Evolutionary conservation across 2,113 vertebrate genomes (phyloP).

Genomic region (Phycodurus eques): DNA sequence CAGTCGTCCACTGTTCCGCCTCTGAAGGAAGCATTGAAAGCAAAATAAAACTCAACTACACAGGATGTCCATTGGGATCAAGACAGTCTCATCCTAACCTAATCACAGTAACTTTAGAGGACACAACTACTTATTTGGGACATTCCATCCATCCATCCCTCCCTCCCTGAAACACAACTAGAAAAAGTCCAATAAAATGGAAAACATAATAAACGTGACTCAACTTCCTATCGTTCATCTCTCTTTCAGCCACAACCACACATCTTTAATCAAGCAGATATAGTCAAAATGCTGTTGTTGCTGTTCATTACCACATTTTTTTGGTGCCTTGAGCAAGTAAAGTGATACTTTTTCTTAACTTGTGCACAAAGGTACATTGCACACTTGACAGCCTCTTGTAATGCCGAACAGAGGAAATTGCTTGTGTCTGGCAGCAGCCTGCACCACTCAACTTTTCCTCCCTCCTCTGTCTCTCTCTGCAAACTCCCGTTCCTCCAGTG

Average conservation of each 20-base stretch:
- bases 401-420: slow-evolving; percentile 10
- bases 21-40: not conserved
- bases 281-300: not conserved
- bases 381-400: slow-evolving; percentile 20
- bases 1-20: no score
- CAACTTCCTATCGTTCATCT: not conserved
- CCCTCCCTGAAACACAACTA: not conserved
- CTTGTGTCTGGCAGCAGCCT: slow-evolving; percentile 33
- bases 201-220: slow-evolving; percentile 4
- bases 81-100: not conserved
- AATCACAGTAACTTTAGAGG: not conserved
- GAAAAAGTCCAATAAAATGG: not conserved
- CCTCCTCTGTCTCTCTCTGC: slow-evolving; percentile 32
- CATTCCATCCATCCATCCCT: not conserved
- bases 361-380: not conserved
- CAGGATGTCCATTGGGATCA: not conserved
- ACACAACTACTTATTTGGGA: not conserved
- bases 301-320: not conserved
- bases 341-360: not conserved
- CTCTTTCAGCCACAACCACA: not conserved
- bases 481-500: slow-evolving; percentile 29
- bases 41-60: not conserved
- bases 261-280: not conserved
- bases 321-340: not conserved
- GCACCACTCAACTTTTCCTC: slow-evolving; percentile 31